Percentiles rank a stretch among this genome's conserved stretches.
Evolutionary conservation across 2,113 vertebrate genomes (phyloP).

Genomic region (Cricetomys ansorgei): DNA sequence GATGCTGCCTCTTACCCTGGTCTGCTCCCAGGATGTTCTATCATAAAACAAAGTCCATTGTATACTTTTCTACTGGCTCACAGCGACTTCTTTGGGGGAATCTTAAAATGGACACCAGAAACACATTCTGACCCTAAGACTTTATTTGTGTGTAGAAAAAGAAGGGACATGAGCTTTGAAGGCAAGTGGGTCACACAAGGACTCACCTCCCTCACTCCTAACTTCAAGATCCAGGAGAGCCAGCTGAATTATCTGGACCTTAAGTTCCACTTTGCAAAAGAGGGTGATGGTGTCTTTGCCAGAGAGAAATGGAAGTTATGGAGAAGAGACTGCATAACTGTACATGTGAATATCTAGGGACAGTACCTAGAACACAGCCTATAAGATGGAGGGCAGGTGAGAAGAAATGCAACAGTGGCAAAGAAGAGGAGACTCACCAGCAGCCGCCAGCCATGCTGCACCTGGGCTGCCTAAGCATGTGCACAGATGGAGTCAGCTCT

Average conservation of each 20-base stretch:
- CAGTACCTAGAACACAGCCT: neutral
- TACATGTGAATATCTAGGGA: neutral
- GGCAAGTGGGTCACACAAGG: neutral
- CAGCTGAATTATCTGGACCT: too few species aligned
- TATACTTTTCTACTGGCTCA: neutral
- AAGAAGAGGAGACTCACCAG: neutral
- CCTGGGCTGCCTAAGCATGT: neutral
- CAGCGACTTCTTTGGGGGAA: neutral
- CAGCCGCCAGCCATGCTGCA: neutral
- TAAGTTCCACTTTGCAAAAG: neutral
- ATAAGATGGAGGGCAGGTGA: neutral
- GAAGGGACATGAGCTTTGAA: too few species aligned
- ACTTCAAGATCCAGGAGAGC: neutral
- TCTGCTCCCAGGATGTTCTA: neutral
- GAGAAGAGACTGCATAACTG: neutral
- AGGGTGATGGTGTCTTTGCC: neutral
- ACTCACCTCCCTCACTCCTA: neutral
- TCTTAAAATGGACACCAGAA: neutral
- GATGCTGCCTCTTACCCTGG: too few species aligned
- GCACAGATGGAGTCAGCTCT: neutral
- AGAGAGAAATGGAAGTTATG: neutral
- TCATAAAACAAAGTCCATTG: neutral
- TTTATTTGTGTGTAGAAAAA: neutral
- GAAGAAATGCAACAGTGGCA: neutral
- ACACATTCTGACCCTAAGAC: neutral